Base-by-base conservation (phyloP, 2,113 vertebrate species). In the Sarotherodon lohbergeri region DNA sequence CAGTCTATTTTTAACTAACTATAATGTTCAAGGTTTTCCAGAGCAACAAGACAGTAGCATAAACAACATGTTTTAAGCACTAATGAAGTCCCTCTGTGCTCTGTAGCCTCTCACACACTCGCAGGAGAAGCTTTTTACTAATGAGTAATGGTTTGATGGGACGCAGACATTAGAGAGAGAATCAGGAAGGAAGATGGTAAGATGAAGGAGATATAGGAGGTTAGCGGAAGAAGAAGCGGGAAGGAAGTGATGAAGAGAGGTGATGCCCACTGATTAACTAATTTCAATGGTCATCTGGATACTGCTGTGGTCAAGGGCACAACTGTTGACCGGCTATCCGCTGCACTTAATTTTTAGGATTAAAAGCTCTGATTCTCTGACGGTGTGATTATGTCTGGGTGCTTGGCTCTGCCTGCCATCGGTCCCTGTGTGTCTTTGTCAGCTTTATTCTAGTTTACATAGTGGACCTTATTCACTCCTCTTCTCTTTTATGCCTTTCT, bases 81-180 rank as follows among this genome's bases (percentile, higher is more conserved):
- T 94, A 95, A 93, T 93, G 92, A 93, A 93, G 93, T 93, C 93
- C 90, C 93, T 89, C 90, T 93, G 92, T 90, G 89, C 91, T 86
- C 46, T n/a, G 50, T 73, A 34, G 73, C 41, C 82, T 82, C 36
- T 71, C 27, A 13, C 79, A 73, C 84, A 55, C 78, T 83, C 56
- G 36, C 85, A 32, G 16, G 86, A 79, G 88, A 85, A 88, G 79
- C 85, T 91, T 90, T 86, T 86, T 56, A 86, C 91, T 92, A 93
- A 94, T 91, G 92, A 93, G 85, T 84, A 43, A 57, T 83, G 87
- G 79, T 88, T 90, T 93, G 86, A 91, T 89, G 84, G 86, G 63
- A 87, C 57, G 56, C n/a, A 46, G 89, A 93, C 90, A n/a, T 88
- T 78, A 46, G 88, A 86, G 83, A 85, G 61, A 39, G 63, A 68